phyloP scores from a whole-genome alignment of 2,113 vertebrate genomes.

The Platichthys flesus region DNA sequence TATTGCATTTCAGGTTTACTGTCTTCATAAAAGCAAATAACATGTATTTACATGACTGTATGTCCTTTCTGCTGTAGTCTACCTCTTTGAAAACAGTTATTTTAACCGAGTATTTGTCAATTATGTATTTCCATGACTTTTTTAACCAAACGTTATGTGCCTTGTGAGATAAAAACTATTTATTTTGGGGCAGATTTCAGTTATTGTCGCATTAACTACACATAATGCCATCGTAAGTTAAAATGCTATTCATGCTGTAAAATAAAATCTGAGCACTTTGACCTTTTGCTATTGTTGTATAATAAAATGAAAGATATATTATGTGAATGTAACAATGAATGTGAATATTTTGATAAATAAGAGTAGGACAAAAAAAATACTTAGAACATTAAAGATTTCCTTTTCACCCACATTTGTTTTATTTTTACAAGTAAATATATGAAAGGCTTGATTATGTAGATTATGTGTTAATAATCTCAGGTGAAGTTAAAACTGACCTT shows the following conservation, averaged over 20 bases:
- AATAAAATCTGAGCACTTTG: not conserved
- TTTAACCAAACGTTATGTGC: conserved; percentile 46
- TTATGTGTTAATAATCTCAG: too few relatives aligned
- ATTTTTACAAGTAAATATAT: too few relatives aligned
- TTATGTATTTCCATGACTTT: not conserved
- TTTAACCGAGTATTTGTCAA: conserved; percentile 17
- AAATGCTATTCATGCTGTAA: conserved; percentile 14
- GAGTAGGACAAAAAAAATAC: conserved; percentile 1
- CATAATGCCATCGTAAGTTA: conserved; percentile 7
- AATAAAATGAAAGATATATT: not conserved
- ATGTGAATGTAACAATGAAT: conserved; percentile 26
- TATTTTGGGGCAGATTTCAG: conserved; percentile 36
- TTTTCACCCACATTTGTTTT: not conserved
- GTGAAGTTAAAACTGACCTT: too few relatives aligned
- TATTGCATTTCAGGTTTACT: conserved; percentile 7
- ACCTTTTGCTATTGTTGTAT: not conserved
- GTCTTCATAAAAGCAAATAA: conserved; percentile 3
- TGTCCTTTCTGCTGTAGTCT: conserved; percentile 20
- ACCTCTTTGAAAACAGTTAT: conserved; percentile 39
- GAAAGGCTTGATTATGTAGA: too few relatives aligned
- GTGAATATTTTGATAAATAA: not conserved
- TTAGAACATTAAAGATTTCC: conserved; percentile 31
- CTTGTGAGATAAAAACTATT: conserved; percentile 55
- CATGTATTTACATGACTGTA: not conserved
- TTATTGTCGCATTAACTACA: conserved; percentile 7